These are phyloP conservation scores for Cossypha niveicapilla DNA, from an alignment of 2,797 vertebrate species.

Conservation along the genomic window DNA sequence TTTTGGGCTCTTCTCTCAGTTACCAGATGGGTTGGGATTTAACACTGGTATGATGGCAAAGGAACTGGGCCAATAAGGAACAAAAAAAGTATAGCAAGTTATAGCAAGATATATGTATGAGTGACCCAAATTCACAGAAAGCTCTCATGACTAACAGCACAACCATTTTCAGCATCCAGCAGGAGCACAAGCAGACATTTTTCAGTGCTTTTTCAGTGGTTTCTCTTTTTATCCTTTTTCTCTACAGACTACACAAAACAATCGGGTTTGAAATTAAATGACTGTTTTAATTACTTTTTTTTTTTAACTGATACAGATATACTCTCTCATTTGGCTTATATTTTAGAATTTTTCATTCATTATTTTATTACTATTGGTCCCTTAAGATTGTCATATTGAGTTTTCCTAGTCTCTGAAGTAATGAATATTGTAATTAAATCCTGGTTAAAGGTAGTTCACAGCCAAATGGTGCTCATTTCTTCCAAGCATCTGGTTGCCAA, in stretches of 20 bases:
- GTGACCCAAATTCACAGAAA: conserved; percentile 3
- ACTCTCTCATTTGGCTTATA: not conserved
- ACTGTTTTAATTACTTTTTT: not conserved
- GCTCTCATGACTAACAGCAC: not conserved
- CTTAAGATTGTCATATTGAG: conserved; percentile 29
- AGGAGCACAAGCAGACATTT: not conserved
- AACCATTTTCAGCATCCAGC: not conserved
- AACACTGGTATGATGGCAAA: not conserved
- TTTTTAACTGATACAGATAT: not conserved
- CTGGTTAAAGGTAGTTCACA: conserved; percentile 42
- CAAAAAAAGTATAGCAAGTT: not conserved
- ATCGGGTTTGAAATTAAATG: not conserved
- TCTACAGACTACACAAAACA: not conserved
- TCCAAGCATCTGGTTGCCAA: not conserved
- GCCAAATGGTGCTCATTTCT: conserved; percentile 26
- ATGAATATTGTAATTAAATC: conserved; percentile 60
- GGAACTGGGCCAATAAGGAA: not conserved
- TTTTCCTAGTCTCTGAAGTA: conserved; percentile 50
- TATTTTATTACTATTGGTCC: conserved; percentile 53
- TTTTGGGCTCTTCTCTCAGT: not conserved
- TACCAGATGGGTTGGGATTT: conserved; percentile 45
- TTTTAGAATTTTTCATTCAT: conserved; percentile 38
- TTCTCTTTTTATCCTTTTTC: not conserved
- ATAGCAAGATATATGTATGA: not conserved
- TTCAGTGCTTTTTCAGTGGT: not conserved